Base-by-base conservation (phyloP, 2,888 invertebrate genomes). In the Neuroscelio doddi region DNA sequence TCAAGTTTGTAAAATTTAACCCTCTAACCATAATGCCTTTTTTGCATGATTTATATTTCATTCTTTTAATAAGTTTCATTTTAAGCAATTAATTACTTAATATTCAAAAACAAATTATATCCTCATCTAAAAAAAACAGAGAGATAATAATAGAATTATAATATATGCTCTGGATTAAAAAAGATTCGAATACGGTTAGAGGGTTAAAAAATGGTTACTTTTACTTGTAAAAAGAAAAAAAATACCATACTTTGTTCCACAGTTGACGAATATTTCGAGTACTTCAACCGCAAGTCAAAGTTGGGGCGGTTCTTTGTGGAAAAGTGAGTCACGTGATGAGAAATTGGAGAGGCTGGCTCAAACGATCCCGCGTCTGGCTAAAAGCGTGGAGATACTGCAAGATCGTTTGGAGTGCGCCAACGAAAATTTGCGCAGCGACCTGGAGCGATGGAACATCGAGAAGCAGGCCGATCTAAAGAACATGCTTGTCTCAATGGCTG, bases 381-480 rank as follows among this genome's bases (percentile, higher is more conserved):
- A 87, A 68, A 86, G 86, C 50, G 85, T 86, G 0, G 88, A 88
- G 74, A 77, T 85, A 1, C 78, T 86, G 44, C 89, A 89, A 77
- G 91, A 92, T 80, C 88, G 87, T 72, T 84, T 90, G 39, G 90
- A 90, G 77, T 90, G 90, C 75, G 90, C 91, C 0, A 91, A 91
- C 77, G 90, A 91, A 77, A 89, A 90, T 76, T 81, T 92, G 21
- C 85, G 90, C 46, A 90, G 91, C 34, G 91, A 92, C 79, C 82
- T 91, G 61, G 89, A 90, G 47, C 85, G 90, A 56, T 92, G 91
- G 91, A 89, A 90, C 68, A 76, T 85, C 26, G 90, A 90, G 69
- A 91, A 91, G 75, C 88, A 88, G 59, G 84, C 86, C 26, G 90
- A 90, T 79, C 79, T 92, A 46, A 90, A 90, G 76, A 87, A 87